Base-by-base conservation (phyloP, 1,140 invertebrate species). In the Zaprionus gabonicus region DNA sequence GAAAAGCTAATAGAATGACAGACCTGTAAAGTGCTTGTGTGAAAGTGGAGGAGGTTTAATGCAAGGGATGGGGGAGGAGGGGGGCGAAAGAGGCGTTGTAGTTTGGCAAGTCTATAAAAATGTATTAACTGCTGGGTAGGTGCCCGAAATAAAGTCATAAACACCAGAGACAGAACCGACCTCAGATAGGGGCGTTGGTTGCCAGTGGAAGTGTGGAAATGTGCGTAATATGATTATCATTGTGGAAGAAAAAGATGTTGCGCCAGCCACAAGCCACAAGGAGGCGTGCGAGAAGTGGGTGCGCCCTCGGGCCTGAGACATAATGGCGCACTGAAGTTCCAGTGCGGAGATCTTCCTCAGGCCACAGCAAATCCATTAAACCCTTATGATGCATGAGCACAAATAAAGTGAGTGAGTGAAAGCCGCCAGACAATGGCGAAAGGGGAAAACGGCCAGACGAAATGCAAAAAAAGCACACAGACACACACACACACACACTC, bases 181-280 rank as follows among this genome's bases (percentile, higher is more conserved):
- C 41, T 34, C n/a, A 69, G n/a, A 64, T n/a, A 44, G 46, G 15
- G 58, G 28, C 9, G 23, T 28, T 3, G 41, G 38, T n/a, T 17
- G 41, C 41, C 44, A 20, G 66, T 27, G 27, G 20, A 51, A 84
- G 76, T 79, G 81, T 77, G 75, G 20, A 51, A 84, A 78, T 79
- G 81, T 80, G 75, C 81, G 85, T 90, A 90, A 84, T 88, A 88
- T 88, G 84, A 90, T 90, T 90, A 88, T 88, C 84, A 88, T 90
- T 88, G 81, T 81, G 71, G 70, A 3, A 74, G 55, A 73, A 68
- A 55, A 58, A 38, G 51, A 55, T 13, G 31, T 27, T n/a, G 41
- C 6, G 5, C 2, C n/a, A 2, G 41, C 20, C 70, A 38, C 20
- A 53, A 28, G 15, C 20, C 70, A 38, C 20, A 53, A 28, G 15